Percentiles rank a stretch among this genome's conserved stretches.
Evolutionary conservation across 2,113 vertebrate genomes (phyloP).

Genomic region (Engraulis encrasicolus): DNA sequence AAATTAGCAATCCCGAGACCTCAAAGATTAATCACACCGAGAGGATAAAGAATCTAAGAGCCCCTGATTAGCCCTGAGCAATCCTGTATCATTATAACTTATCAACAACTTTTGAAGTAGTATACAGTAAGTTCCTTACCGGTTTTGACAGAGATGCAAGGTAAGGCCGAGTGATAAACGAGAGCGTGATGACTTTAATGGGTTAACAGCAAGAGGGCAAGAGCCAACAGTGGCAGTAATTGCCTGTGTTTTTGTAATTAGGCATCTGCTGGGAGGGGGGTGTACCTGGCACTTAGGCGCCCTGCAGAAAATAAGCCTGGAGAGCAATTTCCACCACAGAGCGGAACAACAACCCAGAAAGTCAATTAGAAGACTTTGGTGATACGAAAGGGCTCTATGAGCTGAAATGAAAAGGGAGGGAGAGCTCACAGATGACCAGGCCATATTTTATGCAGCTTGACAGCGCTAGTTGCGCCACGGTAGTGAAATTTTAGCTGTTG

Average conservation of each 20-base stretch:
- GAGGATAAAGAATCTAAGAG: neutral
- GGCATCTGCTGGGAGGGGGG: slow-evolving; percentile 62
- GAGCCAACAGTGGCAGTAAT: slow-evolving; percentile 51
- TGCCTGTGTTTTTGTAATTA: slow-evolving; percentile 72
- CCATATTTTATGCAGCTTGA: neutral
- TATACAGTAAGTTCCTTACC: neutral
- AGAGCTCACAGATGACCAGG: neutral
- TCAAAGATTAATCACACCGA: neutral
- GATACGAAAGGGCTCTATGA: neutral
- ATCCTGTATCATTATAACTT: neutral
- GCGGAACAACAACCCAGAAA: neutral
- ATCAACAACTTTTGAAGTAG: neutral
- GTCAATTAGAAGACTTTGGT: neutral
- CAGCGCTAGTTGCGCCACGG: neutral
- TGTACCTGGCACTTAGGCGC: slow-evolving; percentile 67
- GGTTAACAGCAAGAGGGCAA: neutral
- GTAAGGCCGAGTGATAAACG: neutral
- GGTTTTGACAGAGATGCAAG: neutral
- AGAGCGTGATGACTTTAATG: neutral
- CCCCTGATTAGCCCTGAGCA: neutral
- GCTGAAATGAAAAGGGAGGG: neutral
- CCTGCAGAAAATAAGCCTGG: slow-evolving; percentile 50
- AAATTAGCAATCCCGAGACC: slow-evolving; percentile 6
- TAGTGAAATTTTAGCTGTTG: neutral
- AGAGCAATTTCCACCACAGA: neutral